Conservation (phyloP, 2,797 vertebrate genomes). For the Protonibea diacanthus region DNA sequence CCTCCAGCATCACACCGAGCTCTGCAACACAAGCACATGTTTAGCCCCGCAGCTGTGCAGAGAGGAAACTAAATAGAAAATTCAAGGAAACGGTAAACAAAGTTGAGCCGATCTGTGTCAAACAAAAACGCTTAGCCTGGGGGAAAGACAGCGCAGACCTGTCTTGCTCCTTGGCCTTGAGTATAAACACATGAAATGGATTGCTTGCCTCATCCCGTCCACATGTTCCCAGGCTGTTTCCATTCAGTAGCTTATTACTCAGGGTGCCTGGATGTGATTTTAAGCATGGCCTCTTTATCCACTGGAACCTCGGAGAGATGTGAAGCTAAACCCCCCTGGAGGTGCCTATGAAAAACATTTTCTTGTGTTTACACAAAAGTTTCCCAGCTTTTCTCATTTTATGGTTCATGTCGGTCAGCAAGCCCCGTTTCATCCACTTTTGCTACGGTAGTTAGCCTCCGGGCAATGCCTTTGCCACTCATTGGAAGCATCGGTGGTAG, state of each 20-base stretch:
- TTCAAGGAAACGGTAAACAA: constrained; percentile 72
- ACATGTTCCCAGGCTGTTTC: constrained; percentile 69
- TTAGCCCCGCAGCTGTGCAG: constrained; percentile 75
- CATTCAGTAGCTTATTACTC: constrained; percentile 71
- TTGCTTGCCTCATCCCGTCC: constrained; percentile 54
- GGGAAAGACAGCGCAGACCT: constrained; percentile 64
- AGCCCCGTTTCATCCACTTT: constrained; percentile 65
- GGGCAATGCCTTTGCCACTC: constrained; percentile 65
- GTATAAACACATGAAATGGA: constrained; percentile 76
- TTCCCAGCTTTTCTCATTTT: constrained; percentile 73
- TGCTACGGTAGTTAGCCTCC: constrained; percentile 55
- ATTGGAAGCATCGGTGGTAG: constrained; percentile 70
- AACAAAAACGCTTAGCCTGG: constrained; percentile 69
- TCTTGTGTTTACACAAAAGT: constrained; percentile 76
- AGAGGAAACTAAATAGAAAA: constrained; percentile 73
- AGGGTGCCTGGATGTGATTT: constrained; percentile 64
- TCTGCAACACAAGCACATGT: constrained; percentile 68
- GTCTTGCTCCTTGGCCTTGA: constrained; percentile 65
- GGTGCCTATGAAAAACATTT: constrained; percentile 68
- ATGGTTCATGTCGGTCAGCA: constrained; percentile 65
- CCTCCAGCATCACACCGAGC: constrained; percentile 57
- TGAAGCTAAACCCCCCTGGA: constrained; percentile 61
- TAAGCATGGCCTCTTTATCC: constrained; percentile 71
- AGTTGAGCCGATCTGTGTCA: constrained; percentile 74
- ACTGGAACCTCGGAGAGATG: constrained; percentile 64